Evolutionary conservation across 2,113 vertebrate genomes (phyloP).

Genomic region (Ctenomys sociabilis): DNA sequence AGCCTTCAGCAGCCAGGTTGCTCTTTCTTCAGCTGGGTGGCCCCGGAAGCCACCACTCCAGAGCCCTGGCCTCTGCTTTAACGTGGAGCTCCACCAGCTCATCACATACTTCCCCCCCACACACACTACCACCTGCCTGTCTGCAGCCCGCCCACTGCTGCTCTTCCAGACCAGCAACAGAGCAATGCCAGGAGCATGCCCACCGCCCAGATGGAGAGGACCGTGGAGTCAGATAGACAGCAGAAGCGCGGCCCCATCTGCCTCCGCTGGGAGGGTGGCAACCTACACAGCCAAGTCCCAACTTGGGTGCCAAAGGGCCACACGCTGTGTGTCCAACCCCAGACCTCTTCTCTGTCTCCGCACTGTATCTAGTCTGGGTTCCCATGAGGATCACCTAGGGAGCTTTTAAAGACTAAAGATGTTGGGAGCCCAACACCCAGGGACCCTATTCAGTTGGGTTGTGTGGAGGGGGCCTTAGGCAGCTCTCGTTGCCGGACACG

Average conservation of each 20-base stretch:
- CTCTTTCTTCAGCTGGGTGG: neutral
- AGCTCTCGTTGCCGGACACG: neutral
- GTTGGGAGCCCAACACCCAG: neutral
- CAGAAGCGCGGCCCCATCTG: rapidly evolving
- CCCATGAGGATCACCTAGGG: neutral
- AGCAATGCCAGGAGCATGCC: rapidly evolving
- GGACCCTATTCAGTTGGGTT: neutral
- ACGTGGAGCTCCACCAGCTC: neutral
- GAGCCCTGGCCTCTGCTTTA: neutral
- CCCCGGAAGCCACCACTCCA: neutral
- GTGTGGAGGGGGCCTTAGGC: neutral
- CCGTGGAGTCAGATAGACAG: rapidly evolving
- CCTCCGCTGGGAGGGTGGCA: neutral
- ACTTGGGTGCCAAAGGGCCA: neutral
- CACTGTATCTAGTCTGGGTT: neutral
- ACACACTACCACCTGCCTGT: too few species aligned
- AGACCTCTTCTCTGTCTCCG: neutral
- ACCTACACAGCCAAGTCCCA: too few species aligned
- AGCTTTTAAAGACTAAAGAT: neutral
- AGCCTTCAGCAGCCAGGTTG: neutral
- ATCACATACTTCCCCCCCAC: neutral
- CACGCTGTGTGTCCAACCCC: neutral
- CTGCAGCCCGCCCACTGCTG: neutral
- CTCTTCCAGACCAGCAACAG: neutral
- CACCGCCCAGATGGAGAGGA: rapidly evolving